Evolutionary conservation across 2,797 vertebrate genomes (phyloP).

Genomic region (Sylvilagus floridanus): DNA sequence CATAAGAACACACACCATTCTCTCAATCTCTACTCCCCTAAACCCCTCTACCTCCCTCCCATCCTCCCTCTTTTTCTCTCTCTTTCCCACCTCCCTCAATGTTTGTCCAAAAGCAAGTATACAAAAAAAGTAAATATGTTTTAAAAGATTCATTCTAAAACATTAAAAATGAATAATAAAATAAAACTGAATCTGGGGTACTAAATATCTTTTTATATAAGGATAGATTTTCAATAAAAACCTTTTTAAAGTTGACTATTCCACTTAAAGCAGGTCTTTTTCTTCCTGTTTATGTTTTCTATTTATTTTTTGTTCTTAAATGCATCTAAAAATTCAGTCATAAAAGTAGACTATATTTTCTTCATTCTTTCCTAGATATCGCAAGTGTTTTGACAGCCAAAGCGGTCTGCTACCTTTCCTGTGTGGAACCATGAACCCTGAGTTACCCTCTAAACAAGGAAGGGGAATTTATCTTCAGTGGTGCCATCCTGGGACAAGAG

Average conservation of each 20-base stretch:
- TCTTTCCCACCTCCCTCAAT: too few species aligned
- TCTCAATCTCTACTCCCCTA: too few species aligned
- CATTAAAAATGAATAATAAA: too few species aligned
- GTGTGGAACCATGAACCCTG: constrained; percentile 46
- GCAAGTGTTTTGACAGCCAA: constrained; percentile 63
- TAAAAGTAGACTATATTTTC: constrained; percentile 66
- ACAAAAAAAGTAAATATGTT: too few species aligned
- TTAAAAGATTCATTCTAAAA: too few species aligned
- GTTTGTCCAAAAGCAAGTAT: too few species aligned
- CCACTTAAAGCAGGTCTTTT: background rate
- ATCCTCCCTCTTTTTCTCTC: too few species aligned
- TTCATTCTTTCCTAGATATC: constrained; percentile 44
- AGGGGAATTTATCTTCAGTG: background rate
- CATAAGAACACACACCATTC: too few species aligned
- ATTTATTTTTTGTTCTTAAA: constrained; percentile 69
- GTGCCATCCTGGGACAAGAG: background rate
- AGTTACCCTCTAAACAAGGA: constrained; percentile 7
- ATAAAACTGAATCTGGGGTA: constrained; percentile 45
- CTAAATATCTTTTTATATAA: constrained; percentile 23
- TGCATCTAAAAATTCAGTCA: constrained; percentile 29
- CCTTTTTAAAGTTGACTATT: constrained; percentile 36
- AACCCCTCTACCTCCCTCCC: too few species aligned
- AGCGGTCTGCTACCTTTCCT: constrained; percentile 27
- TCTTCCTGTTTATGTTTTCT: constrained; percentile 13
- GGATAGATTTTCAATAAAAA: constrained; percentile 52